Evolutionary conservation across 2,113 vertebrate species (phyloP), one percentile per base, ranked within the genome.

Genomic region (Motacilla tschutschensis): DNA sequence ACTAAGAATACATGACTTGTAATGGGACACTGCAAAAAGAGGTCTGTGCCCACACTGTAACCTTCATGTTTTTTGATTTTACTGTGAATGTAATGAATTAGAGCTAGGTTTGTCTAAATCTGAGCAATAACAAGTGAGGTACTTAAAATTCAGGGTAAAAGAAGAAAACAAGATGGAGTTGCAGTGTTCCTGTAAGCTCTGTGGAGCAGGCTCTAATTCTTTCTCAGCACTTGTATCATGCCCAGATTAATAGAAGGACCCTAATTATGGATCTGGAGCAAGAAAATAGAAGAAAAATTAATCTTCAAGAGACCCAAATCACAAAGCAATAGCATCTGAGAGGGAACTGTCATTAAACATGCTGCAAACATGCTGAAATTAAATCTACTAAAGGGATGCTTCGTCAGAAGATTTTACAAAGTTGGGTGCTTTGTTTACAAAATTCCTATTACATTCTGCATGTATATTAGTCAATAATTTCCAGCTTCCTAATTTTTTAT

Each of bases 291-390:
- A 79, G 48, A 67, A 38, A 73, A 93, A 86, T 53, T 50, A 51
- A 87, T 87, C 53, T 83, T 82, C 21, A 66, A 66, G 41, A 46
- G 15, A 63, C 38, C 10, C 58, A 85, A 85, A 74, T 92, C 72
- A 82, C 79, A 88, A 62, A 87, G 77, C 50, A 87, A 72, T 85
- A 55, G 60, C 22, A 72, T 66, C 40, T 84, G 63, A 86, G 53
- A 91, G 47, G 51, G 86, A 69, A 86, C 67, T 72, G 19, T 51
- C 69, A 92, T 88, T 79, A 90, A 95, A 69, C 8, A 11, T 63
- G 50, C 31, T 78, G 67, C 62, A 76, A 83, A 79, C 26, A 17
- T 58, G 44, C 28, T 57, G 69, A 83, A 85, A 86, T 89, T 54
- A 83, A 91, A 83, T 69, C 40, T 60, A 35, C 44, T 88, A 15